Evolutionary conservation across 2,888 invertebrate species (phyloP), one percentile per base, ranked within the genome.

Genomic region (Cataglyphis livida): DNA sequence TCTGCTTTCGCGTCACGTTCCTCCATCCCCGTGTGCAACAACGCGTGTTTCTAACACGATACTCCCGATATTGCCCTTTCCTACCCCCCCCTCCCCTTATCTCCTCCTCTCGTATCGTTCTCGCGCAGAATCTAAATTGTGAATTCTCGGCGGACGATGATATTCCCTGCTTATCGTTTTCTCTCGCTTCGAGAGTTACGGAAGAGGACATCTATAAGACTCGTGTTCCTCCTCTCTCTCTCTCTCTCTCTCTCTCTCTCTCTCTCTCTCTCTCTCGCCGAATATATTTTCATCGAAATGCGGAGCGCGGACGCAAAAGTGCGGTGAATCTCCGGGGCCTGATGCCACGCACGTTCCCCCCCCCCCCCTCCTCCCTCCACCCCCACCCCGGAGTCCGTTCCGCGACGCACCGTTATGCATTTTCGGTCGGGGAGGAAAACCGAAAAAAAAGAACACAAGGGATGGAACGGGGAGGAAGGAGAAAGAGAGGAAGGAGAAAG

Each of bases 1-100:
- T 90, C 90, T 86, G 87, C 87, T 92, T 92, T 92, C 91, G 89
- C 91, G 87, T 92, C 92, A 91, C 91, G 92, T 92, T 87, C 89
- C 68, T 83, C 84, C 62, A 57, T 54, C 86, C 90, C 85, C 87
- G 90, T 84, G 86, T 84, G 86, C 85, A 54, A 82, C 76, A 82
- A 73, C 65, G 78, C 82, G 76, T 59, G 57, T 41, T 41, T 65
- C 74, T n/a, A 75, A 35, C 82, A 65, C 81, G n/a, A 51, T 48
- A 82, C 82, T 66, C 76, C 85, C 83, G 82, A 87, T 84, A 73
- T 62, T 85, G 44, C 62, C 62, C n/a, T 1, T 48, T 15, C 44
- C 18, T 5, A 1, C 3, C 48, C 6, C 6, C 48, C 6, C 6
- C 48, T 4, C 12, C 41, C 3, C 3, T 3, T 21, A 21, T 21